phyloP scores from a whole-genome alignment of 2,797 vertebrate species.

The Hapalemur alaotrensis region DNA sequence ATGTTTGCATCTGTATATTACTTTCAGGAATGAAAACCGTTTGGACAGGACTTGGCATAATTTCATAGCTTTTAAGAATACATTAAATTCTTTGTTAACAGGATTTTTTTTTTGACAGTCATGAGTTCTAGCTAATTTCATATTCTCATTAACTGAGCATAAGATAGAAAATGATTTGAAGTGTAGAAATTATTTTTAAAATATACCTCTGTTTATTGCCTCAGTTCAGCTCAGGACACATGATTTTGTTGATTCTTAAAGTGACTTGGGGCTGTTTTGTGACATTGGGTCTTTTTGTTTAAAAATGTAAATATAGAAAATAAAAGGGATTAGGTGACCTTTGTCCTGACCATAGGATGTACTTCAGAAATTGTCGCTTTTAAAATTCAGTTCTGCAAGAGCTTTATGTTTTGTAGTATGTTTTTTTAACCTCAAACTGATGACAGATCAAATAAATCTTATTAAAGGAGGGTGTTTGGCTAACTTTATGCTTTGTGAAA shows the following conservation, averaged over 20 bases:
- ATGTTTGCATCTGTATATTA: not conserved
- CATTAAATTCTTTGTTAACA: not conserved
- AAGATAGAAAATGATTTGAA: constrained; percentile 34
- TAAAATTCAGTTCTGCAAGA: not conserved
- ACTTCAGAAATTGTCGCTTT: not conserved
- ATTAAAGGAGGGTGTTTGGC: not conserved
- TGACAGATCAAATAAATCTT: not conserved
- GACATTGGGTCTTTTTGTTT: not conserved
- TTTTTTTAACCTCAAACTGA: not conserved
- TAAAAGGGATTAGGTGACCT: not conserved
- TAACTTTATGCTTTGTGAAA: not conserved
- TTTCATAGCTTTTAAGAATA: constrained; percentile 32
- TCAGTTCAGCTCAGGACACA: not conserved
- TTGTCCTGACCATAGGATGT: not conserved
- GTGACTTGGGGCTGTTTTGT: not conserved
- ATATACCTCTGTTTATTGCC: not conserved
- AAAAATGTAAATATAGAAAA: not conserved
- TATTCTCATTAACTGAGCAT: not conserved
- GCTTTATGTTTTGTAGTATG: not conserved
- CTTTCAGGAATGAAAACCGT: not conserved
- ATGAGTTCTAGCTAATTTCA: not conserved
- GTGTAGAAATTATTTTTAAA: constrained; percentile 17
- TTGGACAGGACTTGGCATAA: not conserved
- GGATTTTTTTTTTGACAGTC: not conserved
- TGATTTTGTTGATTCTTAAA: not conserved